Evolutionary conservation across 2,888 invertebrate genomes (phyloP).

Genomic region (Ochlodes sylvanus): DNA sequence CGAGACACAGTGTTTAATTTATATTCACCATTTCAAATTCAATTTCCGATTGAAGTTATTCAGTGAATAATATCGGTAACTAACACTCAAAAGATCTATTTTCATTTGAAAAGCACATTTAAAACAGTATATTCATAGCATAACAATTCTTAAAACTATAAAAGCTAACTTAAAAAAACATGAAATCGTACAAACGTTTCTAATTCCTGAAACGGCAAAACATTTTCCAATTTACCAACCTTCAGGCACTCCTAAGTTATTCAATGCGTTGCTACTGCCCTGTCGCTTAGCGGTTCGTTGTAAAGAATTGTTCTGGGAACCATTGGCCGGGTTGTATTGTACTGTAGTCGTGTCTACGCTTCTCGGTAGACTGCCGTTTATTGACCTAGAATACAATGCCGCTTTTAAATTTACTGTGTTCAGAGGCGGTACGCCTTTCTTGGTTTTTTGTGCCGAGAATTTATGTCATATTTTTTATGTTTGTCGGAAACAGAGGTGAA

Average conservation of each 20-base stretch:
- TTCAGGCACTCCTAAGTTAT: slow-evolving; percentile 68
- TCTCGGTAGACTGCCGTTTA: slow-evolving; percentile 76
- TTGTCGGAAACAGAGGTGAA: slow-evolving; percentile 6
- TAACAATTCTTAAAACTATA: background rate
- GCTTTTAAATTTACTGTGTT: slow-evolving; percentile 29
- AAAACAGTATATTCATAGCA: too few relatives aligned
- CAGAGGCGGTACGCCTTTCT: slow-evolving; percentile 14
- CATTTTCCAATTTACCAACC: slow-evolving; percentile 32
- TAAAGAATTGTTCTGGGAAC: slow-evolving; percentile 76
- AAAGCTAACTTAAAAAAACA: background rate
- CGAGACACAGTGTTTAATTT: too few relatives aligned
- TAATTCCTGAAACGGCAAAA: slow-evolving; percentile 10
- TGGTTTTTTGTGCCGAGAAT: slow-evolving; percentile 2
- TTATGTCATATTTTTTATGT: slow-evolving; percentile 16
- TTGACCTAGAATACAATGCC: slow-evolving; percentile 57
- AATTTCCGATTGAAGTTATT: too few relatives aligned
- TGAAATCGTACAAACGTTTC: background rate
- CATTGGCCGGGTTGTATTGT: slow-evolving; percentile 68
- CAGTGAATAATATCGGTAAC: too few relatives aligned
- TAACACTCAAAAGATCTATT: too few relatives aligned
- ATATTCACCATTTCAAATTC: too few relatives aligned
- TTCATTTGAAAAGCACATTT: too few relatives aligned
- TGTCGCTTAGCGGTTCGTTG: slow-evolving; percentile 70
- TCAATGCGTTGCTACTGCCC: slow-evolving; percentile 72
- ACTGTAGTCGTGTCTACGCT: slow-evolving; percentile 75